A percentile compares a stretch with the other conserved stretches of the same genome.
Conservation (phyloP, 53 echinoderm and acorn worm species). For the Astropecten irregularis region DNA sequence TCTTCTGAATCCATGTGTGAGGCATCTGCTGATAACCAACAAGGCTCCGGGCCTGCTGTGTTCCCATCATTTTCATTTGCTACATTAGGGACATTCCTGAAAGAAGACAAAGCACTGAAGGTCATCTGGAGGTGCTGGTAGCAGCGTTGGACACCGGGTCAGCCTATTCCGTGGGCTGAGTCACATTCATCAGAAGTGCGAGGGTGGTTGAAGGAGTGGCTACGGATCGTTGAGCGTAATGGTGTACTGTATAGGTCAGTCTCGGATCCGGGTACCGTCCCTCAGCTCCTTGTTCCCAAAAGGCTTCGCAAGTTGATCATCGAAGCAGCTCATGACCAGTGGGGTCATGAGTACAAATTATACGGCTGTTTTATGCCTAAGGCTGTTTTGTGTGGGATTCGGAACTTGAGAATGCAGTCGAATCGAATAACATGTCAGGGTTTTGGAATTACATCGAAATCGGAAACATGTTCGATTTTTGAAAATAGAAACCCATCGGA, state of each 20-base stretch:
- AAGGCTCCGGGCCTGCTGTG: neutral
- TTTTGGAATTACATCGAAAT: too few relatives aligned
- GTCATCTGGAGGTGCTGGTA: conserved; percentile 20
- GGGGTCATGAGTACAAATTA: too few relatives aligned
- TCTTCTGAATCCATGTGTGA: neutral
- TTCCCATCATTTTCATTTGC: conserved; percentile 23
- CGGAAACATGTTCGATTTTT: too few relatives aligned
- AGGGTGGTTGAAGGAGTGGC: conserved; percentile 18
- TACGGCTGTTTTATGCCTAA: too few relatives aligned
- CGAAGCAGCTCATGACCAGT: conserved; percentile 28
- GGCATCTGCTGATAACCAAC: neutral
- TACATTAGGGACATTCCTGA: neutral
- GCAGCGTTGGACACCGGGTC: neutral
- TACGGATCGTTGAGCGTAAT: neutral
- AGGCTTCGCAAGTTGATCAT: neutral
- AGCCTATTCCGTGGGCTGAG: neutral
- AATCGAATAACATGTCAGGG: too few relatives aligned
- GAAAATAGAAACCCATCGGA: too few relatives aligned
- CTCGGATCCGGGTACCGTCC: too few relatives aligned
- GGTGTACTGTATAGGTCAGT: conserved; percentile 34
- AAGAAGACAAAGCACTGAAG: conserved; percentile 6
- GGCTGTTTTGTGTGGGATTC: too few relatives aligned
- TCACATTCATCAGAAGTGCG: neutral
- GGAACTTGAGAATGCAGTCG: too few relatives aligned
- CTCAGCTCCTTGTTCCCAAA: too few relatives aligned